These are phyloP conservation scores for Scleropages formosus DNA, from an alignment of 2,797 vertebrate species.

Conservation along the genomic window DNA sequence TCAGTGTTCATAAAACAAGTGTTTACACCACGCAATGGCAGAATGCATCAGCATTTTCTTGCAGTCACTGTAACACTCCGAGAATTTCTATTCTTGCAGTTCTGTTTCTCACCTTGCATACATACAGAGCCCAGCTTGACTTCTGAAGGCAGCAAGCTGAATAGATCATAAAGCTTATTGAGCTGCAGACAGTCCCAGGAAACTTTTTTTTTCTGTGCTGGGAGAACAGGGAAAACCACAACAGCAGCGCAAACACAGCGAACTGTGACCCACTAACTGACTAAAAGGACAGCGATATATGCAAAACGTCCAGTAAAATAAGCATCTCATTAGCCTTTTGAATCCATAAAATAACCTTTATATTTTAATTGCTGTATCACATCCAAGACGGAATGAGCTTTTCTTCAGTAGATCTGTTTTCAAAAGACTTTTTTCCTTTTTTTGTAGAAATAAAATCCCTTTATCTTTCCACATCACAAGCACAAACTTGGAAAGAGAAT, in stretches of 20 bases:
- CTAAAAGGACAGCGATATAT: neutral
- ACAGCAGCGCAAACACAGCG: neutral
- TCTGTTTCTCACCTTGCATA: neutral
- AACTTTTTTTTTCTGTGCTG: neutral
- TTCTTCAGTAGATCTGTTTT: neutral
- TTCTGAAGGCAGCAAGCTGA: slow-evolving; percentile 2
- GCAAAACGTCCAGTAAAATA: neutral
- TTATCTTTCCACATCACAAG: neutral
- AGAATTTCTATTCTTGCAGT: neutral
- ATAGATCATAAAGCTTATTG: slow-evolving; percentile 4
- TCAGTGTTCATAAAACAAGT: neutral
- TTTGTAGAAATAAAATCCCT: neutral
- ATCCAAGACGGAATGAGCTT: neutral
- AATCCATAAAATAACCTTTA: slow-evolving; percentile 28
- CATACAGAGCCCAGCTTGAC: neutral
- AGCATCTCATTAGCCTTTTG: slow-evolving; percentile 2
- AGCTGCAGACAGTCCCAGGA: neutral
- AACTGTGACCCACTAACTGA: slow-evolving; percentile 21
- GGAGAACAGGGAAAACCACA: neutral
- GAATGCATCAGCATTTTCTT: neutral
- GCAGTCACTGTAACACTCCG: neutral
- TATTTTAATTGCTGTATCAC: slow-evolving; percentile 9
- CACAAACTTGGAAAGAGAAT: neutral
- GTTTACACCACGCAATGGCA: neutral
- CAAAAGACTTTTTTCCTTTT: no score